Evolutionary conservation across 2,888 invertebrate genomes (phyloP), one percentile per base, ranked within the genome.

Genomic region (Argyresthia albistria): DNA sequence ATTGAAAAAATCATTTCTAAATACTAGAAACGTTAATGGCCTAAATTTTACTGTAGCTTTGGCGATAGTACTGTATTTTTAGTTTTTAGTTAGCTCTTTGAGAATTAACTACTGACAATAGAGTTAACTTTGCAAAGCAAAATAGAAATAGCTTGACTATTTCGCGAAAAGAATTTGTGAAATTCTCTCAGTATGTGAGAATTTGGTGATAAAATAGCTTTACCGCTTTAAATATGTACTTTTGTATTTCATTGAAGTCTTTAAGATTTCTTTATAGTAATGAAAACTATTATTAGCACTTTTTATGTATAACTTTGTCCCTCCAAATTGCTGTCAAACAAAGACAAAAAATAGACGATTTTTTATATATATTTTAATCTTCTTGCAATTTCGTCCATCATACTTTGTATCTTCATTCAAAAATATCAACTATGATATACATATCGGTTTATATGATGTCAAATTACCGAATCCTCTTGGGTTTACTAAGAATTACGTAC

Each of bases 121-220:
- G 25, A 42, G 25, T 16, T 50, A 7, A 25, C 43, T 43, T 50
- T 42, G 42, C 50, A 25, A 50, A 50, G 43, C 42, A 42, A 50
- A 42, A 42, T 10, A 35, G 4, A 43, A 50, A 7, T 25, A 12
- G 25, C 25, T 25, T 11, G 0, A 12, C 35, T 14, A 39, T n/a
- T n/a, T 50, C n/a, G 4, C 43, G 25, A 12, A 42, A 50, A 35
- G 35, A 45, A 45, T 35, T 51, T 51, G 39, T 6, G 11, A 25
- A 64, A 78, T 80, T 80, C 80, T 86, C 81, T 75, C 63, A 56
- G 56, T 55, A 62, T 61, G 66, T 16, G 80, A 77, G 81, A 70
- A 76, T 76, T 70, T 65, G 66, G 86, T 86, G 86, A 86, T 86
- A 86, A 80, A 76, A 80, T 76, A 84, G 86, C 86, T 86, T 86